Percentiles rank a stretch among this genome's conserved stretches.
These are phyloP conservation scores for Apostichopus japonicus DNA, from an alignment of 35 echinoderm and acorn worm species.

Conservation along the genomic window DNA sequence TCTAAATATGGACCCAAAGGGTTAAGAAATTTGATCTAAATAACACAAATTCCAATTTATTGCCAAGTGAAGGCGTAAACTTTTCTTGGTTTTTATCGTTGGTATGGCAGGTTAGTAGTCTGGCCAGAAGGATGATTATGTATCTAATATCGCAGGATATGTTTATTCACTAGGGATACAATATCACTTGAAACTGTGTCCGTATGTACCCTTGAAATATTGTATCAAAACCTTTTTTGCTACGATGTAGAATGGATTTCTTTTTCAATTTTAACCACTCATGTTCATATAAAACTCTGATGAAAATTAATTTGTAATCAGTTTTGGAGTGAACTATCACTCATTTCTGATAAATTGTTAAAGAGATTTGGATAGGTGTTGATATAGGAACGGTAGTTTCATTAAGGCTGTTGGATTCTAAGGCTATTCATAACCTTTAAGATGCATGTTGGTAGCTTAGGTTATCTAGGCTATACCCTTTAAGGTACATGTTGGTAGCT, in stretches of 20 bases:
- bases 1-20: constrained; percentile 43
- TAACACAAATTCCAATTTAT: constrained; percentile 57
- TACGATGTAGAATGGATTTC: constrained; percentile 21
- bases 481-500: no score
- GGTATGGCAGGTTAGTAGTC: neutral
- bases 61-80: constrained; percentile 31
- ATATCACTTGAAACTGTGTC: constrained; percentile 30
- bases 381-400: no score
- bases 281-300: neutral
- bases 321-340: neutral
- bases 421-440: no score
- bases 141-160: constrained; percentile 6
- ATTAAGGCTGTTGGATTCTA: no score
- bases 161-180: constrained; percentile 4
- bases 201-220: neutral
- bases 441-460: no score
- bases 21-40: constrained; percentile 48
- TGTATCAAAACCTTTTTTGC: neutral
- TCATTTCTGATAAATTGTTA: no score
- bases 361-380: no score
- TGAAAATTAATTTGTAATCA: neutral
- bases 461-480: no score
- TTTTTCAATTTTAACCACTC: neutral
- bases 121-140: constrained; percentile 14
- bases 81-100: neutral